A percentile compares a stretch with the other conserved stretches of the same genome.
These are phyloP conservation scores for Athalia rosae DNA, from an alignment of 2,888 invertebrate genomes.

Conservation along the genomic window DNA sequence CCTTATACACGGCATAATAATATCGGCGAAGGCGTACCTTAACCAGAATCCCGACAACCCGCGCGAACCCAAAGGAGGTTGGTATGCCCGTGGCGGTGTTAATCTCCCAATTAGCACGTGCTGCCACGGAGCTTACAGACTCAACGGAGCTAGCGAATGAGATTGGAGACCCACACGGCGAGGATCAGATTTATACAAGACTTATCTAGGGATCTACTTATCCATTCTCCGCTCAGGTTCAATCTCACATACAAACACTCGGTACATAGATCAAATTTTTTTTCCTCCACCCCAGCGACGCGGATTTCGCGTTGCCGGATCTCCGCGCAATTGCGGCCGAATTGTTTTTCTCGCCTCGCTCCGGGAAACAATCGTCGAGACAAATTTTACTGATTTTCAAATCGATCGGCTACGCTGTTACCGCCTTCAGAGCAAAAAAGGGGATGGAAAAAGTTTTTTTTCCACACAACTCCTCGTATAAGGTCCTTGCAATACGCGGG, in stretches of 20 bases:
- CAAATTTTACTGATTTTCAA: no score
- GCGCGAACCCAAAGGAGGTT: constrained; percentile 5
- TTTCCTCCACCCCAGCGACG: no score
- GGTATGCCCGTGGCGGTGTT: constrained; percentile 43
- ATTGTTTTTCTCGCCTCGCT: no score
- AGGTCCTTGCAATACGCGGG: not conserved
- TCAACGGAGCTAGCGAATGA: constrained; percentile 42
- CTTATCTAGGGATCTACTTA: constrained; percentile 42
- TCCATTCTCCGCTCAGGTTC: constrained; percentile 11
- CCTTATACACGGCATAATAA: not conserved
- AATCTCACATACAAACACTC: constrained; percentile 5
- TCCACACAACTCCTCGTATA: no score
- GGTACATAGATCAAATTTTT: no score
- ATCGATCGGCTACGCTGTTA: no score
- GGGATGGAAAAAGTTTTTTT: no score
- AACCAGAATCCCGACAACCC: constrained; percentile 20
- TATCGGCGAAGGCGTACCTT: not conserved
- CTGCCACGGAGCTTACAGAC: constrained; percentile 45
- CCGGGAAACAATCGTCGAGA: no score
- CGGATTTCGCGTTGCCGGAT: no score
- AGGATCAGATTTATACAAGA: constrained; percentile 27
- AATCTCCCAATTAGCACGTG: constrained; percentile 49
- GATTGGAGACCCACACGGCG: constrained; percentile 50
- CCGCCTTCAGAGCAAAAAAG: no score
- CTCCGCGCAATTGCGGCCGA: no score